Evolutionary conservation across 2,888 invertebrate species (phyloP), one percentile per base, ranked within the genome.

Genomic region (Conchocele bisecta): DNA sequence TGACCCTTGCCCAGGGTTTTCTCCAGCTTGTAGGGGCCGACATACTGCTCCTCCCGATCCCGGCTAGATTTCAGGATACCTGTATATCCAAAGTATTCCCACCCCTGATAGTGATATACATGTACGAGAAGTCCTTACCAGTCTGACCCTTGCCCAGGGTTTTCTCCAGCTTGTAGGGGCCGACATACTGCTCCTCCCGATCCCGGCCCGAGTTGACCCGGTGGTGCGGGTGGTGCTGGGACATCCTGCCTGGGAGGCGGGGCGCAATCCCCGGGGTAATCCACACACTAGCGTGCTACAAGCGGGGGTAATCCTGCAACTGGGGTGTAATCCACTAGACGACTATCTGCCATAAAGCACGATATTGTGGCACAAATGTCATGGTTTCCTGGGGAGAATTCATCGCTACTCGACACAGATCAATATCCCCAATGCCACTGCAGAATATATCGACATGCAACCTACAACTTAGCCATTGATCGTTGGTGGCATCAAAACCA

Each of bases 61-160:
- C 77, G 41, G n/a, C n/a, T n/a, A n/a, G n/a, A n/a, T n/a, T n/a
- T n/a, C n/a, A n/a, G n/a, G n/a, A n/a, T n/a, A n/a, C n/a, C n/a
- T n/a, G n/a, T n/a, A n/a, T n/a, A n/a, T n/a, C n/a, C n/a, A n/a
- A n/a, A n/a, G n/a, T n/a, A n/a, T n/a, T n/a, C n/a, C n/a, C n/a
- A n/a, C n/a, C n/a, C n/a, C n/a, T n/a, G n/a, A n/a, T n/a, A n/a
- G n/a, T n/a, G n/a, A n/a, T n/a, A n/a, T n/a, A n/a, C n/a, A 44
- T 44, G 44, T 13, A 44, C 5, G 39, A 15, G 35, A 13, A 15
- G 28, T 22, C 24, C 93, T 93, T 93, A 99, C 99, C 99, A 92
- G 99, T 99, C 93, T 99, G 99, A 81, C 99, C 99, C 92, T 99
- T 99, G 87, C 99, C 99, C 81, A 99, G 94, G 61, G 99, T 99